Evolutionary conservation across 2,888 invertebrate genomes (phyloP).

Genomic region (Tiliacea citrago): DNA sequence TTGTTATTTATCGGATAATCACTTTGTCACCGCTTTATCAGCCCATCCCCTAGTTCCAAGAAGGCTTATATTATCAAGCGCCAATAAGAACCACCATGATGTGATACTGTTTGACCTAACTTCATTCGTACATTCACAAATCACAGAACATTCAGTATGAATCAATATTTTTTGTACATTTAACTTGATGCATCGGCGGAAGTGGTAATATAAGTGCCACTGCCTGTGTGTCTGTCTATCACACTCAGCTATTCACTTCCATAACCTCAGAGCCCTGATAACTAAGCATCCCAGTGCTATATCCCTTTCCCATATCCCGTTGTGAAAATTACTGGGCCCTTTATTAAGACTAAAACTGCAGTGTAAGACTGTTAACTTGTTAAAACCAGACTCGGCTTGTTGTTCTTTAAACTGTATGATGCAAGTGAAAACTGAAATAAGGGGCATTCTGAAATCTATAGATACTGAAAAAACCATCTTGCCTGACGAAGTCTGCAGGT

Average conservation of each 20-base stretch:
- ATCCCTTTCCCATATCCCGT: not conserved
- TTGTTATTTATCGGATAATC: not conserved
- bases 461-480: not conserved
- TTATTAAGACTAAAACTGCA: not conserved
- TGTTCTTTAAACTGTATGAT: not conserved
- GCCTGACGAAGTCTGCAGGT: not conserved
- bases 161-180: not conserved
- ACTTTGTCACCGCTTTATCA: slow-evolving; percentile 5
- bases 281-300: not conserved
- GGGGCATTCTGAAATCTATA: not conserved
- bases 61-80: slow-evolving; percentile 8
- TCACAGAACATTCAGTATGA: not conserved
- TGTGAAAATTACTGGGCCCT: not conserved
- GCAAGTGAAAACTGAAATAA: not conserved
- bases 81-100: not conserved
- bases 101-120: not conserved
- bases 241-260: not conserved
- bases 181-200: not conserved
- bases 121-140: not conserved
- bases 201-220: too few species aligned
- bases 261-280: not conserved
- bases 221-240: not conserved
- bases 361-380: not conserved
- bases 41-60: not conserved
- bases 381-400: too few species aligned